A percentile compares a stretch with the other conserved stretches of the same genome.
These are phyloP conservation scores for Strigamia crassipes DNA, from an alignment of 2,888 invertebrate species.

Conservation along the genomic window DNA sequence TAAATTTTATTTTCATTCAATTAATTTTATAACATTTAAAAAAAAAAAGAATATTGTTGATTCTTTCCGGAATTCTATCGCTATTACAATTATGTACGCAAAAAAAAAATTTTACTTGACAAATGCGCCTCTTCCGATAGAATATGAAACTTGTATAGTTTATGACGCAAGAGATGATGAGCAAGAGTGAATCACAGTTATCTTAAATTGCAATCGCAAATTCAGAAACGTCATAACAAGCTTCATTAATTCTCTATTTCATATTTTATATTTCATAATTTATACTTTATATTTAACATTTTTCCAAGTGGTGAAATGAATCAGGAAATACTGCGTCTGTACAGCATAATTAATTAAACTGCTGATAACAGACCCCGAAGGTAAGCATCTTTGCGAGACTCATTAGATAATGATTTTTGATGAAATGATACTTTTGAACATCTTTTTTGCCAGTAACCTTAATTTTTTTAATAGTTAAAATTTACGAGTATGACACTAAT, in stretches of 20 bases:
- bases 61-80: too few relatives aligned
- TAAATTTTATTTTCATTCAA: too few relatives aligned
- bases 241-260: too few relatives aligned
- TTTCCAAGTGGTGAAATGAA: background rate
- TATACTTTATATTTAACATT: too few relatives aligned
- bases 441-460: background rate
- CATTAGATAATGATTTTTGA: conserved; percentile 47
- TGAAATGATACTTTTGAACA: background rate
- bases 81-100: too few relatives aligned
- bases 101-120: background rate
- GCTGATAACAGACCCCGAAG: conserved; percentile 45
- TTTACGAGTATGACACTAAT: background rate
- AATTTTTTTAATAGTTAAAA: background rate
- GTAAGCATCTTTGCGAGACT: conserved; percentile 45
- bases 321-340: conserved; percentile 29
- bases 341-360: conserved; percentile 45
- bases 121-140: background rate
- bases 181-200: background rate
- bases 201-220: background rate
- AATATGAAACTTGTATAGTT: background rate
- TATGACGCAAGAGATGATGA: background rate
- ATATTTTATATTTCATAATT: too few relatives aligned
- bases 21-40: too few relatives aligned
- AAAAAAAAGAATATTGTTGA: too few relatives aligned
- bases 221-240: background rate